phyloP scores from a whole-genome alignment of 2,888 invertebrate species.

The Dryocosmus kuriphilus region DNA sequence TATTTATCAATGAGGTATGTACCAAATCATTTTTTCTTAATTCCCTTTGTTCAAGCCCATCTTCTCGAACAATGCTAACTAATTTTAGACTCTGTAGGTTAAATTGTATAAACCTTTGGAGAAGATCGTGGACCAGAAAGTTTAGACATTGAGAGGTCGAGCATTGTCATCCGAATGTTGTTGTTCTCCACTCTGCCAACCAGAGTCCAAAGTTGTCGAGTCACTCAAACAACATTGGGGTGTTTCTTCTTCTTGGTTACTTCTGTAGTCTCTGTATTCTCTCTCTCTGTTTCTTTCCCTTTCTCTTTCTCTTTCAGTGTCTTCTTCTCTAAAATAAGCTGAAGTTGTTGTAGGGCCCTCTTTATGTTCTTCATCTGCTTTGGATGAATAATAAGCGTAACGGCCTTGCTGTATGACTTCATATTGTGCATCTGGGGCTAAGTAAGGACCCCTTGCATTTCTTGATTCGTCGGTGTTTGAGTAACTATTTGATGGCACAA shows the following conservation, averaged over 20 bases:
- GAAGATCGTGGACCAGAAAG: constrained; percentile 10
- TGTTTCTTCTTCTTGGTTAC: constrained; percentile 70
- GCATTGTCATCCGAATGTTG: constrained; percentile 69
- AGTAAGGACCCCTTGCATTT: constrained; percentile 76
- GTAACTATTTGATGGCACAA: constrained; percentile 68
- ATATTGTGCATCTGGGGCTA: constrained; percentile 83
- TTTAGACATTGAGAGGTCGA: constrained; percentile 73
- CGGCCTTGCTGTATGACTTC: constrained; percentile 80
- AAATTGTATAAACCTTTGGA: neutral
- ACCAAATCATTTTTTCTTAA: neutral
- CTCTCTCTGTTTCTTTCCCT: constrained; percentile 70
- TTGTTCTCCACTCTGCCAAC: constrained; percentile 83
- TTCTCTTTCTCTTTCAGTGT: constrained; percentile 60
- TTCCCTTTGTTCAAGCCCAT: neutral
- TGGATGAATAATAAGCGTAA: constrained; percentile 69
- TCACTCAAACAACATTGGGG: constrained; percentile 80
- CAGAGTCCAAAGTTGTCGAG: constrained; percentile 83
- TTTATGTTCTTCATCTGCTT: constrained; percentile 64
- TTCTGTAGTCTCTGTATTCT: constrained; percentile 79
- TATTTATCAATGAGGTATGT: neutral
- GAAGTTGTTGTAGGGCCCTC: constrained; percentile 44
- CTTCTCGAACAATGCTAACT: neutral
- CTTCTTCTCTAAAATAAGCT: constrained; percentile 43
- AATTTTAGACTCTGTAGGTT: neutral
- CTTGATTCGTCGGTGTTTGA: constrained; percentile 68